phyloP scores from a whole-genome alignment of 1,140 invertebrate genomes.

The Drosophila athabasca region DNA sequence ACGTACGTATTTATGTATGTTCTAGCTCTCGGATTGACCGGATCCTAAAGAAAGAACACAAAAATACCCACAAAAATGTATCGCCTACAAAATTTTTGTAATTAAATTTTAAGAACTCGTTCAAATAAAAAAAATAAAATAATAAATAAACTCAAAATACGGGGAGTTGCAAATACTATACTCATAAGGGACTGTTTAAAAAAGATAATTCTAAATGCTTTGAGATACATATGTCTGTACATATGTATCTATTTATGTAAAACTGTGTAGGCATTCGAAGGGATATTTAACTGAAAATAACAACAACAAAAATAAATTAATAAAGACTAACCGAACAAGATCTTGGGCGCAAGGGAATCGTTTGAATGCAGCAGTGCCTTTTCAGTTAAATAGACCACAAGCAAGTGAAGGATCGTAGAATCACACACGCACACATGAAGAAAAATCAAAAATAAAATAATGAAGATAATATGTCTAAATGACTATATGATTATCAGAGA shows the following conservation, averaged over 20 bases:
- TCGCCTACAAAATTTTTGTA: too few species aligned
- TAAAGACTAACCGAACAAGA: conserved; percentile 38
- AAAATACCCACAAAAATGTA: too few species aligned
- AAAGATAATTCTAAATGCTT: conserved; percentile 16
- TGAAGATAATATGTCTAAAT: not conserved
- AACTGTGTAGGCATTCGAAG: conserved; percentile 49
- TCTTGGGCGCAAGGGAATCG: conserved; percentile 28
- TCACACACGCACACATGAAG: conserved; percentile 10
- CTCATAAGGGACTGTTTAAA: conserved; percentile 5
- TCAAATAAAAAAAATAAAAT: too few species aligned
- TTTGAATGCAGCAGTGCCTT: conserved; percentile 76
- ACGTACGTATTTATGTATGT: too few species aligned
- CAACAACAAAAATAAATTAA: conserved; percentile 11
- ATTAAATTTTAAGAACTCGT: too few species aligned
- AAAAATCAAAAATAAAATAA: conserved; percentile 11
- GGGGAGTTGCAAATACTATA: not conserved
- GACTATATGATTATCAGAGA: not conserved
- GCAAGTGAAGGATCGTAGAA: conserved; percentile 2
- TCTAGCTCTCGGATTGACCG: too few species aligned
- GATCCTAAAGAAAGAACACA: too few species aligned
- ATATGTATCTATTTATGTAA: conserved; percentile 7
- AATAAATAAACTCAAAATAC: not conserved
- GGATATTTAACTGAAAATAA: conserved; percentile 16
- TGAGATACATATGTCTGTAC: conserved; percentile 8
- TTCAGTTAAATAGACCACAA: conserved; percentile 59